These are phyloP conservation scores for Siniperca undulata DNA, from an alignment of 2,797 vertebrate genomes.

Conservation along the genomic window DNA sequence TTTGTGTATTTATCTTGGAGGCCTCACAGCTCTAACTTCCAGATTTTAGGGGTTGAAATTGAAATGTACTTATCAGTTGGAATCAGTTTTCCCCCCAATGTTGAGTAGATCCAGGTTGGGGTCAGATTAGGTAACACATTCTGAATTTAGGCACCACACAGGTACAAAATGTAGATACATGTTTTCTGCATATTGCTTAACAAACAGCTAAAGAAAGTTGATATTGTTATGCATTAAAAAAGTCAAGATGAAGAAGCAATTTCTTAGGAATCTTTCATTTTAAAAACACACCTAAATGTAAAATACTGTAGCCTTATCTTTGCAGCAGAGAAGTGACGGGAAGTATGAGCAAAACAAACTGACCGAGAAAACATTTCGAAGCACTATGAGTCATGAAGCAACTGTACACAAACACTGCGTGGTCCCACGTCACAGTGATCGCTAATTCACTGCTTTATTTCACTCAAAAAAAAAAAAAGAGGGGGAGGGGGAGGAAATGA, in stretches of 20 bases:
- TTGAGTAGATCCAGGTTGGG: not conserved
- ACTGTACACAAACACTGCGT: conserved; percentile 54
- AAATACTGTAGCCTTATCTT: not conserved
- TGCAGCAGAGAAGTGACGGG: conserved; percentile 19
- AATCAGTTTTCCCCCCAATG: not conserved
- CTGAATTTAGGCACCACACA: not conserved
- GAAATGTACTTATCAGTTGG: not conserved
- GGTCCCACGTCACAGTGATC: conserved; percentile 46
- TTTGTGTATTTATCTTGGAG: not conserved
- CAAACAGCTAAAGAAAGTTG: conserved; percentile 19
- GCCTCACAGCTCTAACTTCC: not conserved
- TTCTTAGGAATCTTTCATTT: not conserved
- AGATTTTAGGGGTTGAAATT: not conserved
- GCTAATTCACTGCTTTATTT: conserved; percentile 50
- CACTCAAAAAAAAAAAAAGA: not conserved
- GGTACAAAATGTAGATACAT: not conserved
- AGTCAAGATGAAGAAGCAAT: not conserved
- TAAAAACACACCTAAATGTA: not conserved
- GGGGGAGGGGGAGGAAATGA: not conserved
- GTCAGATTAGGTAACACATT: conserved; percentile 23
- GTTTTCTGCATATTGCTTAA: not conserved
- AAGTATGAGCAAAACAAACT: conserved; percentile 25
- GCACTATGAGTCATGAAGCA: conserved; percentile 52
- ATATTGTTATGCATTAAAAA: not conserved
- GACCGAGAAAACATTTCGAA: conserved; percentile 34